Conservation (phyloP, 2,113 vertebrate genomes). For the Austrofundulus limnaeus region DNA sequence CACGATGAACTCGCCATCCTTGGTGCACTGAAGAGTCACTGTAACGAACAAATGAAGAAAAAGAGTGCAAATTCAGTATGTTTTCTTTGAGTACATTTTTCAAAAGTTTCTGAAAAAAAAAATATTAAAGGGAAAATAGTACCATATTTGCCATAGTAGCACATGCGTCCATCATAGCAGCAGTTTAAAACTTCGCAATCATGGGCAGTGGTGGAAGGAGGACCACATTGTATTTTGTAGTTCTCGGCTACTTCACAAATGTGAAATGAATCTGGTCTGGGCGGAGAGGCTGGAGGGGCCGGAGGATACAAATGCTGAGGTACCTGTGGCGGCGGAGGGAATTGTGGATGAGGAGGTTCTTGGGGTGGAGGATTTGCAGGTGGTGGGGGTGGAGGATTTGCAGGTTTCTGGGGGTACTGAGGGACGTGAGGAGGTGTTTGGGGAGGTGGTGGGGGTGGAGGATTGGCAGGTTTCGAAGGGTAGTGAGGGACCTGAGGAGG, state of each 20-base stretch:
- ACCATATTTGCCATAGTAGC: slow-evolving; percentile 66
- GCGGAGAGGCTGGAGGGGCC: no score
- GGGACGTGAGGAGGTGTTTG: no score
- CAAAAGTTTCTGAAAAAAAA: not conserved
- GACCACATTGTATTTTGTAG: slow-evolving; percentile 48
- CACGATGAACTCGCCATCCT: slow-evolving; percentile 65
- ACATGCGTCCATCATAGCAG: slow-evolving; percentile 57
- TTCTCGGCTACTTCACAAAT: slow-evolving; percentile 37
- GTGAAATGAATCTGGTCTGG: slow-evolving; percentile 7
- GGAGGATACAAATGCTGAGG: no score
- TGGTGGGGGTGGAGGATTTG: no score
- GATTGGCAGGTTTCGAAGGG: not conserved
- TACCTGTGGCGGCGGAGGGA: no score
- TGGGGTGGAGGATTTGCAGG: not conserved
- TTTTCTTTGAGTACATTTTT: not conserved
- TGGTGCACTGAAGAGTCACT: slow-evolving; percentile 76
- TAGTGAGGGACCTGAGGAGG: not conserved
- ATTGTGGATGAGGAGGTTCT: no score
- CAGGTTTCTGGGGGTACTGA: not conserved
- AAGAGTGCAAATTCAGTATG: not conserved
- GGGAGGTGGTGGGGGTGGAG: not conserved
- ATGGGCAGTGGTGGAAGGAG: not conserved
- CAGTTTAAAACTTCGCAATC: slow-evolving; percentile 40
- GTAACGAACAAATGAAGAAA: slow-evolving; percentile 14
- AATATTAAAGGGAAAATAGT: slow-evolving; percentile 5